phyloP scores from a whole-genome alignment of 2,113 vertebrate species.

The Pavo muticus region DNA sequence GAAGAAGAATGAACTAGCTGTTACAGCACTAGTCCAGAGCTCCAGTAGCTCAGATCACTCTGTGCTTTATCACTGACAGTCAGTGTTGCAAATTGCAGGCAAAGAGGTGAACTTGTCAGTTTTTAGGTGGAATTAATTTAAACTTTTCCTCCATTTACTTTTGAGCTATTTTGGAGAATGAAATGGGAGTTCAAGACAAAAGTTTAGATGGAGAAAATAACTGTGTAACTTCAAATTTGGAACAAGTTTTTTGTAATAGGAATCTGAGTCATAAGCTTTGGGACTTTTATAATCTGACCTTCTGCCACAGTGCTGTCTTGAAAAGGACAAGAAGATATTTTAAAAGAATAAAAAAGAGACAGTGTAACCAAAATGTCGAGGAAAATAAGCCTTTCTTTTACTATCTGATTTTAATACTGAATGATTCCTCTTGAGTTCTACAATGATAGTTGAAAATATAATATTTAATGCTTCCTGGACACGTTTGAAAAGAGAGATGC shows the following conservation, averaged over 20 bases:
- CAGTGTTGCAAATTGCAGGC: not conserved
- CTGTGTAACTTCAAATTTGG: not conserved
- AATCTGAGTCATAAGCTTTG: not conserved
- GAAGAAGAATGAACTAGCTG: not conserved
- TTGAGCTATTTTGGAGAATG: not conserved
- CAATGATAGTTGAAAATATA: not conserved
- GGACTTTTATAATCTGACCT: not conserved
- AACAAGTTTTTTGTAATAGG: not conserved
- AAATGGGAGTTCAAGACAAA: not conserved
- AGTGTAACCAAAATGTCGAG: not conserved
- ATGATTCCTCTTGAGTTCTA: not conserved
- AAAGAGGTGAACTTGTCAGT: not conserved
- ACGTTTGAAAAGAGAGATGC: not conserved
- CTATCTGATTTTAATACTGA: not conserved
- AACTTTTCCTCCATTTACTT: not conserved
- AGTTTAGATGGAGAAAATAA: not conserved
- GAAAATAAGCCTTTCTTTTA: not conserved
- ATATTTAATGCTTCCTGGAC: not conserved
- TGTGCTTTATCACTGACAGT: not conserved
- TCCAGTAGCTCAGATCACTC: not conserved
- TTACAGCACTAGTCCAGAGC: not conserved
- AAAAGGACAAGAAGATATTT: not conserved
- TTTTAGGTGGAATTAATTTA: not conserved
- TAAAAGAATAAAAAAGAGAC: not conserved
- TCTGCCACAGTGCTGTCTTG: fast-evolving